These are phyloP conservation scores for Micrasema longulum DNA, from an alignment of 1,140 invertebrate species.

Conservation along the genomic window DNA sequence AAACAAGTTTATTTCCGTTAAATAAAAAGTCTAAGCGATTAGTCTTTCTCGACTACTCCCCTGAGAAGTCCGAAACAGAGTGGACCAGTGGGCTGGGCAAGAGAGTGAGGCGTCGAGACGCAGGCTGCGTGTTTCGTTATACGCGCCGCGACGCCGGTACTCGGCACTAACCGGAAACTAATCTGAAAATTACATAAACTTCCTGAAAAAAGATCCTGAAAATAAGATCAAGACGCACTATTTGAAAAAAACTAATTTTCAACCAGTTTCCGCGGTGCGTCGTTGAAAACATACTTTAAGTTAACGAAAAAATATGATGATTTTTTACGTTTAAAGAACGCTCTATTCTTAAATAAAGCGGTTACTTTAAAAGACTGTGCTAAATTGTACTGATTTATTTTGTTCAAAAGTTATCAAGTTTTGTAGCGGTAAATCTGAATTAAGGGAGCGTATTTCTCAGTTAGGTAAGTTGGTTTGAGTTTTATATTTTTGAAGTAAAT, in stretches of 20 bases:
- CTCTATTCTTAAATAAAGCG: constrained; percentile 27
- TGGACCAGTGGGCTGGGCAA: constrained; percentile 16
- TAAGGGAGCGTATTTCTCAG: constrained; percentile 32
- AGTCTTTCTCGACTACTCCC: constrained; percentile 13
- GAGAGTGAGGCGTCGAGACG: constrained; percentile 26
- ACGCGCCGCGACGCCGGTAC: constrained; percentile 17
- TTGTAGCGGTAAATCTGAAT: constrained; percentile 25
- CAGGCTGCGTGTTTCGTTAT: constrained; percentile 32
- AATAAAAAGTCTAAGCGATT: constrained; percentile 5
- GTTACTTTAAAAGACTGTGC: constrained; percentile 27
- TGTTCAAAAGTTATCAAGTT: constrained; percentile 33
- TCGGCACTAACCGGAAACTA: constrained; percentile 4
- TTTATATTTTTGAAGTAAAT: constrained; percentile 28
- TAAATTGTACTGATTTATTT: constrained; percentile 37
- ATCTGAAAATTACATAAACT: constrained; percentile 36
- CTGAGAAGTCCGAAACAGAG: not conserved
- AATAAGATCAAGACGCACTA: not conserved
- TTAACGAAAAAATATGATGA: not conserved
- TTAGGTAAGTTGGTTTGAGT: constrained; percentile 39
- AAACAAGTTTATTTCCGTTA: too few species aligned
- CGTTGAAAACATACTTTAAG: too few species aligned
- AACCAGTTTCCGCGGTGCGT: too few species aligned
- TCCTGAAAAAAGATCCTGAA: constrained; percentile 6
- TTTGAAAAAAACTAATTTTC: not conserved
- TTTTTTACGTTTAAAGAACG: constrained; percentile 15